These are phyloP conservation scores for Catocala fraxini DNA, from an alignment of 2,888 invertebrate genomes.

Conservation along the genomic window DNA sequence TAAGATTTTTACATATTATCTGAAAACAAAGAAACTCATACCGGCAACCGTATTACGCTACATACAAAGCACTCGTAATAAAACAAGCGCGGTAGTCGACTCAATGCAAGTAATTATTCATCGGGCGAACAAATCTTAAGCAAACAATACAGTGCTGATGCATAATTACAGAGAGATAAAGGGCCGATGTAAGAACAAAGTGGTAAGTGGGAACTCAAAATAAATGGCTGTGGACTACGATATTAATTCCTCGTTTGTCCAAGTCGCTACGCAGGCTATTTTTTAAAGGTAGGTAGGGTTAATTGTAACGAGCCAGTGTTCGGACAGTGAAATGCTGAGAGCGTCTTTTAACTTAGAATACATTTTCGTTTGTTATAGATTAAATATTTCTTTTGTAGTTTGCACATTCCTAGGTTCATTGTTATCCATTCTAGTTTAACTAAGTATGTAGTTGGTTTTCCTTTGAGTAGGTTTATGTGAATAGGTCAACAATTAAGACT, in stretches of 20 bases:
- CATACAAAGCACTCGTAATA: conserved; percentile 39
- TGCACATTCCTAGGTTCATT: too few relatives aligned
- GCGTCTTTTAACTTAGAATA: conserved; percentile 32
- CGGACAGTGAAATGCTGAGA: conserved; percentile 61
- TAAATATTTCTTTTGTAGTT: too few relatives aligned
- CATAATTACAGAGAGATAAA: conserved; percentile 74
- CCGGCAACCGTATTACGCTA: conserved; percentile 49
- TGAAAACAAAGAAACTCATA: conserved; percentile 21
- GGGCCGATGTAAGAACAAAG: conserved; percentile 71
- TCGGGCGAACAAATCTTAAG: conserved; percentile 67
- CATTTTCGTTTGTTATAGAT: conserved; percentile 9
- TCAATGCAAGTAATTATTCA: conserved; percentile 62
- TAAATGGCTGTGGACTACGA: conserved; percentile 73
- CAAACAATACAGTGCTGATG: conserved; percentile 77
- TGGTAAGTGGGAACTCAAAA: conserved; percentile 73
- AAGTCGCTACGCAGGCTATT: conserved; percentile 67
- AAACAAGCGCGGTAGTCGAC: conserved; percentile 54
- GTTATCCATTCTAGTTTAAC: too few relatives aligned
- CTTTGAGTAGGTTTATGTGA: too few relatives aligned
- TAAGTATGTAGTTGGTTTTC: too few relatives aligned
- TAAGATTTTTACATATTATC: conserved; percentile 10
- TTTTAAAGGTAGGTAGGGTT: conserved; percentile 71
- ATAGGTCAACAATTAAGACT: too few relatives aligned
- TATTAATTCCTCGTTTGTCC: conserved; percentile 84
- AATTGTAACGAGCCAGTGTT: conserved; percentile 71